phyloP scores from a whole-genome alignment of 2,888 invertebrate species.

The Acrocyrtus sp. region DNA sequence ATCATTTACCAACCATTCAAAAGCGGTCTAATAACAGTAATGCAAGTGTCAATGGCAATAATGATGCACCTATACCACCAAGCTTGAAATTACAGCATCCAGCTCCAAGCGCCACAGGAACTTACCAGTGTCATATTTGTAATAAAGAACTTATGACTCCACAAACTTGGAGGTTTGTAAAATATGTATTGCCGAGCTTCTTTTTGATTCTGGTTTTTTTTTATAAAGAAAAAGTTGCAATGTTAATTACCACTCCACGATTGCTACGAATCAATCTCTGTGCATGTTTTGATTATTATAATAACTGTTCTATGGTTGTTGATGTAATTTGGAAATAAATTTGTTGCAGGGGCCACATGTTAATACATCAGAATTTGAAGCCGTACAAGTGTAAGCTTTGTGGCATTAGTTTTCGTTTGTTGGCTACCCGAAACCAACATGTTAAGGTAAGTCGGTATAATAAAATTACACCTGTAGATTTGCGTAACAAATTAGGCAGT shows the following conservation, averaged over 20 bases:
- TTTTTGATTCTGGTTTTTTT: neutral
- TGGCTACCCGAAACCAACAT: conserved; percentile 19
- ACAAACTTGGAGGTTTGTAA: conserved; percentile 17
- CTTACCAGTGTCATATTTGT: conserved; percentile 22
- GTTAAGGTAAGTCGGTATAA: conserved; percentile 11
- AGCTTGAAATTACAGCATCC: no score
- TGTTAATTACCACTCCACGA: no score
- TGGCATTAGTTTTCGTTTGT: conserved; percentile 30
- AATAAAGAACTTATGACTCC: conserved; percentile 8
- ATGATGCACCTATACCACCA: no score
- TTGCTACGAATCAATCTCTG: no score
- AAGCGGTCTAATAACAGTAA: no score
- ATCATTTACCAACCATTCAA: no score
- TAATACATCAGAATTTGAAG: conserved; percentile 43
- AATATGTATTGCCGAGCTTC: neutral
- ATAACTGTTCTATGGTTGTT: neutral
- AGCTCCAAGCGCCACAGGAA: conserved; percentile 1
- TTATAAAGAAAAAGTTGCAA: no score
- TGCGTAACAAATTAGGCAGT: no score
- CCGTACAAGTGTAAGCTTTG: conserved; percentile 33
- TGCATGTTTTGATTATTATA: no score
- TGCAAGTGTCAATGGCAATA: no score
- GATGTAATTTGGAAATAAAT: neutral
- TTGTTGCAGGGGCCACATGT: conserved; percentile 39
- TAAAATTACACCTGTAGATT: no score